phyloP scores from a whole-genome alignment of 2,113 vertebrate genomes.

The Pollachius pollachius region DNA sequence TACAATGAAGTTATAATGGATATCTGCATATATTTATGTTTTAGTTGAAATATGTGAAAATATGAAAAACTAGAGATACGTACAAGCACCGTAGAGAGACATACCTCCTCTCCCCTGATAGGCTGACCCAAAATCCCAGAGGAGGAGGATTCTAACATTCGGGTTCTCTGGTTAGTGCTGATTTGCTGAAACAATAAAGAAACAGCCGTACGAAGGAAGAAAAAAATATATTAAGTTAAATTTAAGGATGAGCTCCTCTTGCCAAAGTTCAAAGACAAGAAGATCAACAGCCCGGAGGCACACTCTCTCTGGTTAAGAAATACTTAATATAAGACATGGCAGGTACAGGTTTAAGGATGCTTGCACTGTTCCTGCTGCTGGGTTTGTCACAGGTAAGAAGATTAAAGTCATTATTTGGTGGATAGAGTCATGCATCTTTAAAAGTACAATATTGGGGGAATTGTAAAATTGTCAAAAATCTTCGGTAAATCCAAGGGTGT shows the following conservation, averaged over 20 bases:
- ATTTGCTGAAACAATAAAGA: constrained; percentile 72
- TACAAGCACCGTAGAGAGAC: constrained; percentile 18
- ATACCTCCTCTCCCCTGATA: constrained; percentile 34
- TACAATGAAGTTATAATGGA: too few relatives aligned
- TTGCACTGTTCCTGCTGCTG: constrained; percentile 54
- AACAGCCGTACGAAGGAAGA: constrained; percentile 54
- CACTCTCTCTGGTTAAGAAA: constrained; percentile 48
- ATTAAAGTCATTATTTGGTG: background rate
- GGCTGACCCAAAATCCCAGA: constrained; percentile 35
- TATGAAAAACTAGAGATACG: background rate
- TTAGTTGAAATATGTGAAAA: too few relatives aligned
- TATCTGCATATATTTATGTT: background rate
- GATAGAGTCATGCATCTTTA: too few relatives aligned
- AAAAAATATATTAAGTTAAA: constrained; percentile 6
- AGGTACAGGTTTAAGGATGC: constrained; percentile 37
- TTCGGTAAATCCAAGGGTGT: background rate
- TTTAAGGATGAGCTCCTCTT: constrained; percentile 36
- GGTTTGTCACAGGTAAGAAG: constrained; percentile 60
- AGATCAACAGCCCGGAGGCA: constrained; percentile 32
- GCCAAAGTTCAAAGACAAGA: constrained; percentile 47
- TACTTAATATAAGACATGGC: constrained; percentile 32
- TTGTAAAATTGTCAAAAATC: too few relatives aligned
- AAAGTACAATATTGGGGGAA: too few relatives aligned
- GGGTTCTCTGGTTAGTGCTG: constrained; percentile 64
- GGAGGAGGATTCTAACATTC: constrained; percentile 62